Evolutionary conservation across 2,797 vertebrate species (phyloP).

Genomic region (Acestrorhynchus altus): DNA sequence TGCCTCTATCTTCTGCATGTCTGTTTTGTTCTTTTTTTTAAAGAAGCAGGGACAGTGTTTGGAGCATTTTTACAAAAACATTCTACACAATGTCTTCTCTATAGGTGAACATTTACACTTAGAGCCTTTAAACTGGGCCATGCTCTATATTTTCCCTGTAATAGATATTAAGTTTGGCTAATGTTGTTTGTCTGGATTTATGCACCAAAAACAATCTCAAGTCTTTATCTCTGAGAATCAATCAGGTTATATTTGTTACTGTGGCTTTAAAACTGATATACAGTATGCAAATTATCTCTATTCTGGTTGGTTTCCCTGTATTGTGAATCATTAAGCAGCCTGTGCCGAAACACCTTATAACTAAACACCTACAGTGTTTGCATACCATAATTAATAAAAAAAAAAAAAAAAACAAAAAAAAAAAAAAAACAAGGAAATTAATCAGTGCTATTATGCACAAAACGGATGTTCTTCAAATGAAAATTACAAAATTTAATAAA

Average conservation of each 20-base stretch:
- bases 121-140: neutral
- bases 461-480: neutral
- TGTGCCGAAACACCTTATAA: neutral
- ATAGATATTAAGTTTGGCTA: too few relatives aligned
- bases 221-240: neutral
- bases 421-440: too few relatives aligned
- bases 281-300: neutral
- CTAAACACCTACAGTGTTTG: too few relatives aligned
- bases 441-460: neutral
- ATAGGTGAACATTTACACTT: neutral
- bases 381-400: too few relatives aligned
- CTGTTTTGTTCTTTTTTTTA: slow-evolving; percentile 30
- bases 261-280: neutral
- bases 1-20: slow-evolving; percentile 33
- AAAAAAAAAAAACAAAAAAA: too few relatives aligned
- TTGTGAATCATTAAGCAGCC: neutral
- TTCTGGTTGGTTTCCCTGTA: neutral
- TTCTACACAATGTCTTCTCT: neutral
- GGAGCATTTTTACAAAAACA: neutral
- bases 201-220: too few relatives aligned
- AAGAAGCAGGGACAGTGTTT: slow-evolving; percentile 3
- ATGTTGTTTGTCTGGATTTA: too few relatives aligned
- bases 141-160: neutral
- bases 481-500: neutral
- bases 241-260: too few relatives aligned